A percentile compares a stretch with the other conserved stretches of the same genome.
Conservation (phyloP, 2,797 vertebrate genomes). For the Fratercula arctica region DNA sequence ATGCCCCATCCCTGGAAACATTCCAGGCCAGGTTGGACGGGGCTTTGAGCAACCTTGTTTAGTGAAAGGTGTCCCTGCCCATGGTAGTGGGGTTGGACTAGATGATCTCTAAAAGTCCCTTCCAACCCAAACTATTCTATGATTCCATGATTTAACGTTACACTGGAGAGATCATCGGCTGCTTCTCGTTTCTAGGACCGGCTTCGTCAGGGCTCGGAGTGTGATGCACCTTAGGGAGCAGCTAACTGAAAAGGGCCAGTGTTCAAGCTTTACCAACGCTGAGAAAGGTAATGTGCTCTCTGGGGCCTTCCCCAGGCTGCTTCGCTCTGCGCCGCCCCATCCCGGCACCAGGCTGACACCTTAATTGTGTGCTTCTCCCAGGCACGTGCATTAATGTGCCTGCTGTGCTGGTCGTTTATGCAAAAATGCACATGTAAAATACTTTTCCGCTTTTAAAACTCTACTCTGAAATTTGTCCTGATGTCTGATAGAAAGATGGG, state of each 20-base stretch:
- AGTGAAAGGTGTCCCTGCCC: neutral
- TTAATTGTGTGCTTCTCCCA: neutral
- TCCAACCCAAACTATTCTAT: neutral
- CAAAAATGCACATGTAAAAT: neutral
- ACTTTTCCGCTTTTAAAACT: neutral
- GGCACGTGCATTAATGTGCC: neutral
- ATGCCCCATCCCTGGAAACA: neutral
- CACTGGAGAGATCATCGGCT: neutral
- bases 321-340: neutral
- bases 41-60: neutral
- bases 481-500: neutral
- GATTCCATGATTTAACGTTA: neutral
- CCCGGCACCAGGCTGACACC: neutral
- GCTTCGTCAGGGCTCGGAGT: constrained; percentile 81
- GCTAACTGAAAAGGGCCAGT: constrained; percentile 83
- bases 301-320: neutral
- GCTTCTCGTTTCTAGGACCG: constrained; percentile 73
- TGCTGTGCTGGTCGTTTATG: neutral
- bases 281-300: constrained; percentile 82
- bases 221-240: constrained; percentile 89
- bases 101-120: neutral
- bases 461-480: neutral
- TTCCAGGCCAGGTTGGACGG: fast-evolving
- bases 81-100: fast-evolving
- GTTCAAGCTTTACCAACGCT: constrained; percentile 86